Base-by-base conservation (phyloP, 2,797 vertebrate species). In the Apogon hyalosoma region DNA sequence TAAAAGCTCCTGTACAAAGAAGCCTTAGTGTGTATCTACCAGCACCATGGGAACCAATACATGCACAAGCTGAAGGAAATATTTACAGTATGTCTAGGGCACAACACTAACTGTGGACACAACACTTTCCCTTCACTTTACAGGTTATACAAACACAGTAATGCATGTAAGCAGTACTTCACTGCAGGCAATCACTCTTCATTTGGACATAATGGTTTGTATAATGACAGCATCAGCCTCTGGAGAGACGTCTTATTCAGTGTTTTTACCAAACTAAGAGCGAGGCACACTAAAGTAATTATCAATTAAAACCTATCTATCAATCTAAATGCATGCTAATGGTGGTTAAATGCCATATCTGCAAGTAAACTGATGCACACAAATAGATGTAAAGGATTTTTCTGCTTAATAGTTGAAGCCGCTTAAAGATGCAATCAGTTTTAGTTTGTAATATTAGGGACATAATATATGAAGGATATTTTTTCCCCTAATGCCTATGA, bases 151-250 rank as follows among this genome's bases (percentile, higher is more conserved):
- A 83, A 77, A 88, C 63, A 75, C 56, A 55, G 58, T 79, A 75
- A 73, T 84, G 75, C 66, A 83, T 84, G 80, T 70, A 83, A 84
- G 63, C 31, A 75, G 69, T 61, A 41, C 78, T 67, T 67, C 45
- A 66, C 69, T 68, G 61, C 36, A 50, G 72, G 52, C 61, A 84
- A 69, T 58, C 83, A 75, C 73, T 82, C 61, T 77, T 82, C 77
- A 79, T 86, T 86, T 86, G 51, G 73, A 77, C 65, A 82, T 78
- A 86, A 88, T 80, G 67, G 72, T 40, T 64, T 61, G 71, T 77
- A 63, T 83, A 83, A 84, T 80, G 79, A 71, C 72, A 70, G 63
- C 19, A 81, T 80, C 80, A 66, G 68, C 77, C 81, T 71, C 79
- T 18, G 33, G 21, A 72, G 69, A 75, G 60, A 69, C 58, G 43